Evolutionary conservation across 2,888 invertebrate species (phyloP), one percentile per base, ranked within the genome.

Genomic region (Drosophila nigritarsus): DNA sequence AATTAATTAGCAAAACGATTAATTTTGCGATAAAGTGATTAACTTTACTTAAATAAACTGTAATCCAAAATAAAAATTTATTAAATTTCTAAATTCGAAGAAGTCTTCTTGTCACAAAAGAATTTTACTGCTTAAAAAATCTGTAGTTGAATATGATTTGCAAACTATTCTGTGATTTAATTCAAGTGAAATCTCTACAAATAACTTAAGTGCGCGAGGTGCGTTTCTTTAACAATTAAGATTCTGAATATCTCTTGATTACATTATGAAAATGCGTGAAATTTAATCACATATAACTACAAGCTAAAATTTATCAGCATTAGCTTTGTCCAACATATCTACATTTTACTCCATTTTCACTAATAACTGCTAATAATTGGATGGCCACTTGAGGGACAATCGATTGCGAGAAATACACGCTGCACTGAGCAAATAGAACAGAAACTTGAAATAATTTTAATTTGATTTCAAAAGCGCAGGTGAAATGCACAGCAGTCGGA

Each of bases 371-470:
- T 20, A 54, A 34, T 49, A 74, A 55, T 54, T 49, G 53, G 9
- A 49, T 58, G 42, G 34, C 60, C 62, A 59, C 78, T 62, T 66
- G 55, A 60, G 18, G 15, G 29, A n/a, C 32, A 61, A 49, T 58
- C n/a, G 24, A 48, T 20, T 49, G 77, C 38, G 61, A 54, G 49
- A 48, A 51, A 36, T 48, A 38, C 54, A 51, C 30, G 40, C 53
- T 42, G 60, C 60, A 38, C 20, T 55, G 40, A 32, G 7, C 56
- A 67, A 55, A 61, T 60, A 42, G 48, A 45, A 51, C 60, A 75
- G 40, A 69, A 51, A 74, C 55, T 70, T 64, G 51, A 54, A 75
- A 80, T 78, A 65, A 80, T 78, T 76, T 73, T 49, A 80, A 42
- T 58, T 74, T 65, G 70, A 77, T 79, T 54, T 56, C 9, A 18